Conservation (phyloP, 2,113 vertebrate genomes). For the Falco punctatus region DNA sequence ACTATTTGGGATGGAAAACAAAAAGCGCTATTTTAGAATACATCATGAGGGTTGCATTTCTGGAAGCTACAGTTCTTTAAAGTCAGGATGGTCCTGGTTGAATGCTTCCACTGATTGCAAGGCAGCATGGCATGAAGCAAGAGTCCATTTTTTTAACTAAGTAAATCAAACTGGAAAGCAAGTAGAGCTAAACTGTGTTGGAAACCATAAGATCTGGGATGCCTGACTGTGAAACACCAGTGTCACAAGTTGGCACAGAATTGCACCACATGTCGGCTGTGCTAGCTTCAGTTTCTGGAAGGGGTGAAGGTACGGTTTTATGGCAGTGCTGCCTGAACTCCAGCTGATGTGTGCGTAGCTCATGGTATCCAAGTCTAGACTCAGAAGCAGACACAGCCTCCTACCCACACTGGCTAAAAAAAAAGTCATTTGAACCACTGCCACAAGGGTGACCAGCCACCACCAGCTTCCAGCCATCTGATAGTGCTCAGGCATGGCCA, state of each 20-base stretch:
- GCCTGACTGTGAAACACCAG: not conserved
- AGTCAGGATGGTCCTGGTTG: not conserved
- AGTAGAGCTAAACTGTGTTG: not conserved
- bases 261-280: fast-evolving
- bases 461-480: not conserved
- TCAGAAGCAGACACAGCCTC: not conserved
- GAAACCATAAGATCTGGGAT: not conserved
- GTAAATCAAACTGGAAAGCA: not conserved
- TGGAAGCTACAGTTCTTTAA: not conserved
- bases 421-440: not conserved
- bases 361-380: not conserved
- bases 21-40: not conserved
- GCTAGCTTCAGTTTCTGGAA: not conserved
- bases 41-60: not conserved
- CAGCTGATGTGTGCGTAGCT: not conserved
- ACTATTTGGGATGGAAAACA: not conserved
- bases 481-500: fast-evolving
- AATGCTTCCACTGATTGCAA: not conserved
- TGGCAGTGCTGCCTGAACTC: not conserved
- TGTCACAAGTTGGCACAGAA: not conserved
- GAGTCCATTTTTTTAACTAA: not conserved
- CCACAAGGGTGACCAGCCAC: not conserved
- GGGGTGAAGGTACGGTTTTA: not conserved
- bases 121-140: not conserved
- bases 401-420: not conserved